Evolutionary conservation across 2,797 vertebrate genomes (phyloP).

Genomic region (Rhabdophis nuchalis): DNA sequence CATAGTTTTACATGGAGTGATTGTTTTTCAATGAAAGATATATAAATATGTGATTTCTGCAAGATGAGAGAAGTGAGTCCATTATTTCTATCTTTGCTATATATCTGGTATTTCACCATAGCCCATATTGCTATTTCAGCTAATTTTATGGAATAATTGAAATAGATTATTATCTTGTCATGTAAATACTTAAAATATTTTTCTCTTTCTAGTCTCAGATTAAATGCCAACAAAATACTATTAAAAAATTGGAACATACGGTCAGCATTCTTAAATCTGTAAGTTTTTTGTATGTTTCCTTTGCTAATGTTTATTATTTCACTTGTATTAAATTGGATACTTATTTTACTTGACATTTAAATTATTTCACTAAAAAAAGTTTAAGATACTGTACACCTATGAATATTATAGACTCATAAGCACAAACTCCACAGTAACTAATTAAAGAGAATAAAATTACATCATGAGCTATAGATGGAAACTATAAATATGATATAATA

Average conservation of each 20-base stretch:
- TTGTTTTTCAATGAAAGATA: neutral
- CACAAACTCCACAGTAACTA: neutral
- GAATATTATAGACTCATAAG: neutral
- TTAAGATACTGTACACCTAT: neutral
- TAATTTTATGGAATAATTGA: neutral
- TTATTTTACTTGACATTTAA: neutral
- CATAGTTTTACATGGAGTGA: neutral
- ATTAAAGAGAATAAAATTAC: neutral
- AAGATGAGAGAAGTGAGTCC: neutral
- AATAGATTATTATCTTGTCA: slow-evolving; percentile 2
- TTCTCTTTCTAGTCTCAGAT: slow-evolving; percentile 64
- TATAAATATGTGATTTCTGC: neutral
- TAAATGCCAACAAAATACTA: slow-evolving; percentile 64
- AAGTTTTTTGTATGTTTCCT: slow-evolving; percentile 47
- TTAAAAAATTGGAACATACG: slow-evolving; percentile 61
- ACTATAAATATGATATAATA: neutral
- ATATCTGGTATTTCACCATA: neutral
- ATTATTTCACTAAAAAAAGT: too few species aligned
- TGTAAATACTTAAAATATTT: slow-evolving; percentile 1
- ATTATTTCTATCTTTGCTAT: neutral
- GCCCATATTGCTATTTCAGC: neutral
- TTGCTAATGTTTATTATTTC: neutral
- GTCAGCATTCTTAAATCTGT: slow-evolving; percentile 65
- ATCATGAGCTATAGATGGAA: neutral
- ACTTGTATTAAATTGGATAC: neutral